Evolutionary conservation across 2,888 invertebrate species (phyloP).

Genomic region (Caenorhabditis zanzibari): DNA sequence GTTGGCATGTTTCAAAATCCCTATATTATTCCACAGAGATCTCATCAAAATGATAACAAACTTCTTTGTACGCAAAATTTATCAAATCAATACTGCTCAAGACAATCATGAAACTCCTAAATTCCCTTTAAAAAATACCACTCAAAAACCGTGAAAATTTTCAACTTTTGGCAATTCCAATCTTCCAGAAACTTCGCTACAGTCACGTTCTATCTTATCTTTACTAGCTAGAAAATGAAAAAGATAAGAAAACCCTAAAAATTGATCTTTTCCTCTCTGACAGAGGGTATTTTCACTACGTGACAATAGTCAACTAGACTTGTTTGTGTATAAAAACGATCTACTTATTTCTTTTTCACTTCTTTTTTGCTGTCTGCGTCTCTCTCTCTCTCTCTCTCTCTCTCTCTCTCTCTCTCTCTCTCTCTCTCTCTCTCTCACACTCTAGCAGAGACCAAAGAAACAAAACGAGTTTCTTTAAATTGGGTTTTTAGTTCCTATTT

Average conservation of each 20-base stretch:
- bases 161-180: not conserved
- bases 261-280: slow-evolving; percentile 2
- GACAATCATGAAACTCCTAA: no score
- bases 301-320: slow-evolving; percentile 16
- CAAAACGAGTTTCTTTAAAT: slow-evolving; percentile 16
- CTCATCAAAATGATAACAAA: no score
- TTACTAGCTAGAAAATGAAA: no score
- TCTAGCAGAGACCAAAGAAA: not conserved
- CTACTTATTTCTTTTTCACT: slow-evolving; percentile 4
- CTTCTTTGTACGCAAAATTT: no score
- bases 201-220: slow-evolving; percentile 15
- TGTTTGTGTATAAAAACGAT: slow-evolving; percentile 7
- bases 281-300: slow-evolving; percentile 11
- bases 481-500: not conserved
- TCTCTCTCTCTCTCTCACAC: not conserved
- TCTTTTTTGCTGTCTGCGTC: slow-evolving; percentile 28
- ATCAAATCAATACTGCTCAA: no score
- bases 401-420: slow-evolving; percentile 23
- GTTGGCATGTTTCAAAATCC: no score
- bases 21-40: no score
- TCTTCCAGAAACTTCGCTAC: not conserved
- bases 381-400: not conserved
- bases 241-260: no score
- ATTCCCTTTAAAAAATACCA: no score
- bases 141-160: no score